Percentiles rank a stretch among this genome's conserved stretches.
These are phyloP conservation scores for Hemichromis elongatus DNA, from an alignment of 2,113 vertebrate genomes.

Conservation along the genomic window DNA sequence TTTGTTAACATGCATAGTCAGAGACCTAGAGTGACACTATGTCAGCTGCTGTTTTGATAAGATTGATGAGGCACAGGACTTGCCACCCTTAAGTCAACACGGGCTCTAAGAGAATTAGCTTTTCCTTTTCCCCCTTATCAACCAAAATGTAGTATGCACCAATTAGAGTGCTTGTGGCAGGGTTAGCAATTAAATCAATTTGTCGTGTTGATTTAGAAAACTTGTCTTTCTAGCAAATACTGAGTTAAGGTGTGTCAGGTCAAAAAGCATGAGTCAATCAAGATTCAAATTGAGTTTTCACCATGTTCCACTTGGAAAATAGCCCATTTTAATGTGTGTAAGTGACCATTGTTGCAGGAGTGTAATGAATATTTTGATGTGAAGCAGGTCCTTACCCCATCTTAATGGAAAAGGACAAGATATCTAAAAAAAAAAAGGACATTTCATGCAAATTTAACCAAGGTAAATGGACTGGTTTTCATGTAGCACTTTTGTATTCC, in stretches of 20 bases:
- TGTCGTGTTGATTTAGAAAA: background rate
- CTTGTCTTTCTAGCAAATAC: background rate
- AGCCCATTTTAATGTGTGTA: background rate
- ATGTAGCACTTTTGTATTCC: background rate
- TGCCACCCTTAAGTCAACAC: background rate
- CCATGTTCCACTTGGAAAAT: background rate
- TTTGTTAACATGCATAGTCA: slow-evolving; percentile 57
- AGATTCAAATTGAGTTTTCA: background rate
- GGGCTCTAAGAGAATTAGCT: background rate
- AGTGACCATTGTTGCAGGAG: background rate
- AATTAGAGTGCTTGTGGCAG: background rate
- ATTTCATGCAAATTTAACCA: background rate
- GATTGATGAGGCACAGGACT: slow-evolving; percentile 60
- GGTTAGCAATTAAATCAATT: slow-evolving; percentile 16
- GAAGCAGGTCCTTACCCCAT: background rate
- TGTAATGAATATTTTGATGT: background rate
- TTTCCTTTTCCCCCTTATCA: background rate
- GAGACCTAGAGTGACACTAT: slow-evolving; percentile 17
- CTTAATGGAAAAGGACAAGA: background rate
- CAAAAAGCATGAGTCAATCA: background rate
- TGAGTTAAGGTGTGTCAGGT: background rate
- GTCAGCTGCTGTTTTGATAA: slow-evolving; percentile 39
- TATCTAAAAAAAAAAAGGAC: background rate
- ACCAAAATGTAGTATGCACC: background rate
- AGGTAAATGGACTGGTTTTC: background rate